Evolutionary conservation across 2,797 vertebrate genomes (phyloP), one percentile per base, ranked within the genome.

Genomic region (Spea hammondii): DNA sequence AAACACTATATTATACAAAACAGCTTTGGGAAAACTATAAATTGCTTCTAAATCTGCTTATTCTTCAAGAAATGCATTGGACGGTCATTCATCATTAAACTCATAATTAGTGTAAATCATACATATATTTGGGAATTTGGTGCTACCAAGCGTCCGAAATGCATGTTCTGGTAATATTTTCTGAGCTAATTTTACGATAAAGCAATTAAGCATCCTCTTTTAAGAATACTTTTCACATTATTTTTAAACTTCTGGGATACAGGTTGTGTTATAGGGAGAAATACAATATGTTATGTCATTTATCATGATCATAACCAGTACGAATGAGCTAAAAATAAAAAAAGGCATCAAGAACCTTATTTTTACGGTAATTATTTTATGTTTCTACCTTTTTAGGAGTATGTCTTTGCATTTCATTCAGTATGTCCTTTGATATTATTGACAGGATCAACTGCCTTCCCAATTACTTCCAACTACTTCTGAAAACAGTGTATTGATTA

Each of bases 401-500:
- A 11, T 5, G 47, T 59, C 70, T 70, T 55, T 57, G 44, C 12
- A 11, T 59, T 72, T 48, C 51, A 14, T 14, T 45, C 51, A 47
- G 49, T 32, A 4, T 54, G 49, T 14, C 53, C 54, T 70, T 70
- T 70, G n/a, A 72, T 46, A n/a, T 65, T 54, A 66, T 65, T 57
- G 69, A 78, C 48, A 57, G 49, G 49, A 46, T 65, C 59, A 53
- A 57, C 75, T 64, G 47, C 57, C 47, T 73, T 50, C 59, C 57
- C 72, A 73, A 73, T 73, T 73, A 73, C 64, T 73, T 64, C 59
- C 47, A 50, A 47, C 13, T 14, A 64, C 46, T 47, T 50, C 47
- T 64, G 47, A 73, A 72, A 73, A 73, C 59, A 50, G 57, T n/a
- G 32, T 73, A 73, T 73, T 73, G 72, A 73, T 73, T 64, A 51